Percentiles rank a stretch among this genome's conserved stretches.
These are phyloP conservation scores for Daubentonia madagascariensis DNA, from an alignment of 2,113 vertebrate genomes.

Conservation along the genomic window DNA sequence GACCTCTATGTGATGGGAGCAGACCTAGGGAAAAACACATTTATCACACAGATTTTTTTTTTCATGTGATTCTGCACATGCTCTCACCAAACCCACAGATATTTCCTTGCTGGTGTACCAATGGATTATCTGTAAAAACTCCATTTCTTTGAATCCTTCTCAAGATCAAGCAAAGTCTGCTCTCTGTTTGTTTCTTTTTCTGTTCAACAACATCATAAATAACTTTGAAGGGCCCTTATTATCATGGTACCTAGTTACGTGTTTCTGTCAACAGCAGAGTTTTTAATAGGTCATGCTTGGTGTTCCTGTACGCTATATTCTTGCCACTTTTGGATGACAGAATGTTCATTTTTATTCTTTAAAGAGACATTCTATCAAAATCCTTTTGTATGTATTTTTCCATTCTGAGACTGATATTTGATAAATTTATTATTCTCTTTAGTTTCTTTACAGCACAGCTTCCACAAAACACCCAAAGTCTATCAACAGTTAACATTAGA, in stretches of 20 bases:
- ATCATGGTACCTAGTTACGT: background rate
- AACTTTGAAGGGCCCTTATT: background rate
- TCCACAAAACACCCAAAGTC: background rate
- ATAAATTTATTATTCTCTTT: background rate
- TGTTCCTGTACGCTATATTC: background rate
- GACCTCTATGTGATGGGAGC: background rate
- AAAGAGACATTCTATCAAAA: background rate
- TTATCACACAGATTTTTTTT: background rate
- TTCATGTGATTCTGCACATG: background rate
- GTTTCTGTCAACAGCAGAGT: background rate
- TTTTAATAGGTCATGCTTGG: background rate
- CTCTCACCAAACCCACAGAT: background rate
- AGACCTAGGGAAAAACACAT: background rate
- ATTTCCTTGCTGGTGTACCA: background rate
- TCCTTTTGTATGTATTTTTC: background rate
- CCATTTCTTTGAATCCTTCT: background rate
- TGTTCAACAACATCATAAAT: background rate
- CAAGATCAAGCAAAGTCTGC: background rate
- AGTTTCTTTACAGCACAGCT: background rate
- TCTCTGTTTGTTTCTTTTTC: background rate
- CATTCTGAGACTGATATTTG: background rate
- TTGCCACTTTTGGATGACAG: background rate
- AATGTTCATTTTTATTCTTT: background rate
- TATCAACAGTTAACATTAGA: background rate
- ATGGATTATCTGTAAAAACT: background rate